A percentile compares a stretch with the other conserved stretches of the same genome.
These are phyloP conservation scores for Xestia sexstrigata DNA, from an alignment of 2,888 invertebrate genomes.

Conservation along the genomic window DNA sequence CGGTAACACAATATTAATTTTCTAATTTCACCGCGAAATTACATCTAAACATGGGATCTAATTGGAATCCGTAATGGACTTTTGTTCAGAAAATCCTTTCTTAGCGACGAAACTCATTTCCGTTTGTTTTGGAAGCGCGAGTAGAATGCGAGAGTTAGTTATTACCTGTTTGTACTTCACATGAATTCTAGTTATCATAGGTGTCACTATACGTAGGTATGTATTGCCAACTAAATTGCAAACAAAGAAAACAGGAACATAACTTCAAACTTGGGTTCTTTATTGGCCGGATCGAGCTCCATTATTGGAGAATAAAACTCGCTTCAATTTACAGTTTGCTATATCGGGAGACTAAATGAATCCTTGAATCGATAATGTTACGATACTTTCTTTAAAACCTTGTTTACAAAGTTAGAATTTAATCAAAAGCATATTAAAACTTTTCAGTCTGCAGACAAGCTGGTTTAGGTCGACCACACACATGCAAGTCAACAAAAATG, in stretches of 20 bases:
- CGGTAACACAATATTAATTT: conserved; percentile 76
- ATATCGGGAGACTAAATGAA: conserved; percentile 15
- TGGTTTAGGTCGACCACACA: conserved; percentile 17
- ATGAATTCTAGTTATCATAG: conserved; percentile 38
- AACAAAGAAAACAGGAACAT: conserved; percentile 58
- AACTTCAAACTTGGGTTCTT: conserved; percentile 44
- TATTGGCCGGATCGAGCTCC: conserved; percentile 36
- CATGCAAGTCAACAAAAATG: conserved; percentile 23
- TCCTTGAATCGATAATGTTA: conserved; percentile 26
- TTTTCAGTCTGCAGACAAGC: conserved; percentile 26
- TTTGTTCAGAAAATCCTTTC: conserved; percentile 77
- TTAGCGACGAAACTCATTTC: conserved; percentile 70
- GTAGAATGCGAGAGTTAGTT: conserved; percentile 61
- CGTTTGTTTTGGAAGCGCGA: conserved; percentile 65
- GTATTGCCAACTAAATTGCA: conserved; percentile 48
- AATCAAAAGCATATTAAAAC: conserved; percentile 38
- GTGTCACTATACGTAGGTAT: conserved; percentile 36
- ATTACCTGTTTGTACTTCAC: conserved; percentile 55
- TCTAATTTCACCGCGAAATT: conserved; percentile 78
- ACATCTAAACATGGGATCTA: conserved; percentile 79
- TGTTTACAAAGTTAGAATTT: conserved; percentile 29
- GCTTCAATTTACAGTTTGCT: conserved; percentile 27
- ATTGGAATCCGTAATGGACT: conserved; percentile 79
- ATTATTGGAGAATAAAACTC: conserved; percentile 47
- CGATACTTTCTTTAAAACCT: conserved; percentile 13